Evolutionary conservation across 92 coral and sea anemone species (phyloP).

Genomic region (Umimayanthus kanabou): DNA sequence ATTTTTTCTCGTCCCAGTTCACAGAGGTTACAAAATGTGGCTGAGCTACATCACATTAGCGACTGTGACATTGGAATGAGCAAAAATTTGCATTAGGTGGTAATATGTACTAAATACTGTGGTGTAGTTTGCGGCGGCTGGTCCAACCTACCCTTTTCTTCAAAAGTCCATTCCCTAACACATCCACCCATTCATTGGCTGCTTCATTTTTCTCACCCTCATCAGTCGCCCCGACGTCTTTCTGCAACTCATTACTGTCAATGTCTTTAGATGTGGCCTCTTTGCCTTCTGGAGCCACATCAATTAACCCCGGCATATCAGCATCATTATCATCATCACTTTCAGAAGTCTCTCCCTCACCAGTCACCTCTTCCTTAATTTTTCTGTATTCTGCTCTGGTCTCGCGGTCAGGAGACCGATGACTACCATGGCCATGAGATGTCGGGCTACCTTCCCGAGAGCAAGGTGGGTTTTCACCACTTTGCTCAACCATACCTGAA

Average conservation of each 20-base stretch:
- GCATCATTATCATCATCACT: constrained; percentile 70
- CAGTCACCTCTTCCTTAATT: constrained; percentile 76
- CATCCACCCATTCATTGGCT: constrained; percentile 74
- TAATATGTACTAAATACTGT: too few species aligned
- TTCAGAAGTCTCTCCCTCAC: constrained; percentile 75
- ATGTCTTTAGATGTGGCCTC: neutral
- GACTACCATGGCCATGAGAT: constrained; percentile 68
- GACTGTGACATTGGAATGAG: too few species aligned
- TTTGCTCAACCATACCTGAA: neutral
- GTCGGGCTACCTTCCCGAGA: constrained; percentile 26
- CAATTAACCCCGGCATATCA: constrained; percentile 36
- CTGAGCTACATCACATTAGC: too few species aligned
- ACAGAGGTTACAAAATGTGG: too few species aligned
- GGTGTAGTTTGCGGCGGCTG: too few species aligned
- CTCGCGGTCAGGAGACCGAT: constrained; percentile 73
- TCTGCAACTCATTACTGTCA: neutral
- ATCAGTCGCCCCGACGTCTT: constrained; percentile 10
- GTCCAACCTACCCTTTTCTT: constrained; percentile 74
- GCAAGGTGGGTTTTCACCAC: neutral
- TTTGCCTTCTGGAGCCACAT: constrained; percentile 17
- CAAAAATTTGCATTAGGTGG: too few species aligned
- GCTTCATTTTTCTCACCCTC: constrained; percentile 26
- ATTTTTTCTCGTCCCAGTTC: too few species aligned
- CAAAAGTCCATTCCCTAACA: constrained; percentile 91
- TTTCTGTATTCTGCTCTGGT: constrained; percentile 79